Evolutionary conservation across 2,888 invertebrate species (phyloP), one percentile per base, ranked within the genome.

Genomic region (Strigamia maritima): DNA sequence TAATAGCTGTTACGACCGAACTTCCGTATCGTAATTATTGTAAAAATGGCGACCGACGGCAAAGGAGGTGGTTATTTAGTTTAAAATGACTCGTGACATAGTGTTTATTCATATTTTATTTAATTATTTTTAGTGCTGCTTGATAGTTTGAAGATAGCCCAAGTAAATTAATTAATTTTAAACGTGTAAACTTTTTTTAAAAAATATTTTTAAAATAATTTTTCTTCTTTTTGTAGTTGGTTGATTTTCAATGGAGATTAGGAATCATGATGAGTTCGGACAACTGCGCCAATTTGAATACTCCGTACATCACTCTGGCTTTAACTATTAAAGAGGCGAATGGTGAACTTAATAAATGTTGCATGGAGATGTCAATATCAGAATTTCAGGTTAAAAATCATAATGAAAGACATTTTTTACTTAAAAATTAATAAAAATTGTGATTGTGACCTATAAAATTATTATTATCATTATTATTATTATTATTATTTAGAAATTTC

Each of bases 201-300:
- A n/a, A 31, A 31, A 31, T 6, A 31, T 54, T 54, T 54, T 54
- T 2, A n/a, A 22, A 22, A 54, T 54, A 54, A 54, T 54, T 70
- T 70, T n/a, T 70, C 3, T 19, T n/a, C 12, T 65, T 6, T 65
- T 70, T 70, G 16, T 19, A 70, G 70, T 6, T 70, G 22, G 28
- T 26, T 70, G 28, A 70, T 7, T 70, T 70, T 7, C 24, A 22
- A 19, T 70, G 70, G 70, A 14, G 28, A 14, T 70, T 22, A 26
- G 70, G 70, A 70, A 26, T 70, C 14, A 70, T 26, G 28, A 26
- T 70, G 28, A 70, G 70, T 22, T 70, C 70, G 16, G 70, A 70
- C 16, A 70, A 22, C 7, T 70, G 70, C 22, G 14, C 22, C 14
- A 70, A 70, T 70, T 22, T 70, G 28, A 70, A 70, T 10, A 70